Evolutionary conservation across 2,113 vertebrate genomes (phyloP), one percentile per base, ranked within the genome.

Genomic region (Morone saxatilis): DNA sequence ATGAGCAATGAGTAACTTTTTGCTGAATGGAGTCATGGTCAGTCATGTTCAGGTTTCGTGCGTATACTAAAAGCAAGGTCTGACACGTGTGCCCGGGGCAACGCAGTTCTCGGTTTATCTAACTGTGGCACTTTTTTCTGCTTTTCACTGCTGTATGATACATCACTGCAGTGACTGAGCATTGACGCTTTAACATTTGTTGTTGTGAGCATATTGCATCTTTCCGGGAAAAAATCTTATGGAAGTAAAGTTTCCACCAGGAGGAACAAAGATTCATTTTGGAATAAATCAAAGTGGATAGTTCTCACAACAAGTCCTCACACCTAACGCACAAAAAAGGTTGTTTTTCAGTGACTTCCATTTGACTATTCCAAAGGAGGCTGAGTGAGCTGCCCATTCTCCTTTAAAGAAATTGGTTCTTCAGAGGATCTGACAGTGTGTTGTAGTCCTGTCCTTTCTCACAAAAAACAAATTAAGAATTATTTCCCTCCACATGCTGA

Each of bases 401-500:
- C 38, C 7, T 65, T 66, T n/a, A 51, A 60, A 71, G 41, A 47
- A 70, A 43, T 4, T 0, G 17, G 20, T 36, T 70, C 9, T 25
- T 79, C 4, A 10, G 71, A 69, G 72, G 65, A 74, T 70, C 59
- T 74, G 76, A 67, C 61, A 51, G 36, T 57, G 20, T 62, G 11
- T 59, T 59, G 48, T 48, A 62, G 22, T 57, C 69, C 51, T 73
- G 78, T 74, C 57, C 19, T 70, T 85, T 76, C 41, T 60, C 31
- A 8, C 6, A 3, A 79, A 75, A 86, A 74, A 76, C 20, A 12
- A 36, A 63, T 54, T 36, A 72, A 80, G 63, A 83, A 83, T 54
- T 38, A 8, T 63, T 74, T 66, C 59, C 36, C 54, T 48, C 36
- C 61, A 40, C 31, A 51, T 6, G 11, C 62, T 61, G 60, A 59